phyloP scores from a whole-genome alignment of 1,140 invertebrate species.

The Panagrolaimus sp. region DNA sequence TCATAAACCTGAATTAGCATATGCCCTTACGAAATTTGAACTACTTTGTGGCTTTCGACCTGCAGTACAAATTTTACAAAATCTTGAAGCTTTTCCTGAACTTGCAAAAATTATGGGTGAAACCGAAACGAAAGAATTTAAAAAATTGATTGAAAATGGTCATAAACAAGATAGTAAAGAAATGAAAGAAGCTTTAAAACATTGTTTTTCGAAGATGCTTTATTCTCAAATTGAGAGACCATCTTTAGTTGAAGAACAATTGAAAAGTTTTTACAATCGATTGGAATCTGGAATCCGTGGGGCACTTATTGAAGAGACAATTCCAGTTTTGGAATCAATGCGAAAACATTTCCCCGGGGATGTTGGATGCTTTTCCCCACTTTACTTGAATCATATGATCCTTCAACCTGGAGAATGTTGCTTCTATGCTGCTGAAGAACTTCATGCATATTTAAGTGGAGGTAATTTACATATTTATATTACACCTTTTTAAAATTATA shows the following conservation, averaged over 20 bases:
- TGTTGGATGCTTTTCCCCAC: constrained; percentile 84
- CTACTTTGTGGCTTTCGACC: constrained; percentile 89
- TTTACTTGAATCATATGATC: constrained; percentile 82
- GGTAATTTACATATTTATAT: too few relatives aligned
- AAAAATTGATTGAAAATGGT: constrained; percentile 23
- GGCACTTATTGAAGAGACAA: constrained; percentile 57
- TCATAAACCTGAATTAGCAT: constrained; percentile 95
- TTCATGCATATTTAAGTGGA: constrained; percentile 91
- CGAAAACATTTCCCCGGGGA: constrained; percentile 73
- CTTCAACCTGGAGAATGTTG: constrained; percentile 82
- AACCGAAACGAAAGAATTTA: constrained; percentile 36
- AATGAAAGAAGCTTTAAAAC: constrained; percentile 32
- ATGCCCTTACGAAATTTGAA: constrained; percentile 86
- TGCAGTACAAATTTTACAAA: constrained; percentile 69
- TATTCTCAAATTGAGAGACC: constrained; percentile 31
- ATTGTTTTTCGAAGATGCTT: constrained; percentile 38
- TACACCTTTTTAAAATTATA: too few relatives aligned
- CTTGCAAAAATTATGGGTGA: constrained; percentile 45
- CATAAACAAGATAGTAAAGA: constrained; percentile 18
- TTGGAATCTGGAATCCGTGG: constrained; percentile 39
- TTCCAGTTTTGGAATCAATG: constrained; percentile 62
- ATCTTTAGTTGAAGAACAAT: constrained; percentile 32
- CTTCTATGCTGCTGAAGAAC: constrained; percentile 83
- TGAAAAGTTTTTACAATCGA: constrained; percentile 20
- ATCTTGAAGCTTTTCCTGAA: constrained; percentile 53